Conservation (phyloP, 2,797 vertebrate genomes). For the Tolypeutes matacus region DNA sequence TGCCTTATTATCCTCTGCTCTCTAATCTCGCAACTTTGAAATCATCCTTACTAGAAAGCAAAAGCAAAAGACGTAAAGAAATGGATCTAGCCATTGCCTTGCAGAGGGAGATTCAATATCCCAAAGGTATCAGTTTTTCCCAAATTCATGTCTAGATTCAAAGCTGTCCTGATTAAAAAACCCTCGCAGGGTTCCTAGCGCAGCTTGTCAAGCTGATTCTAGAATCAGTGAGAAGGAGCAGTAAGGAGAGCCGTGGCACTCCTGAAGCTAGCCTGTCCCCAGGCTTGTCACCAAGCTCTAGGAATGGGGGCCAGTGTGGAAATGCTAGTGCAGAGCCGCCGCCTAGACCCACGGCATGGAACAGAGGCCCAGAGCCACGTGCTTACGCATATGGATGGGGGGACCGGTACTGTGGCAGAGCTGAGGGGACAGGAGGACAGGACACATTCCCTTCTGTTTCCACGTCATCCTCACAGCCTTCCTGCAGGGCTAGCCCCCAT, state of each 20-base stretch:
- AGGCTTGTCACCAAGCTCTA: not conserved
- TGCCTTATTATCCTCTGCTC: not conserved
- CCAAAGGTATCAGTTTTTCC: not conserved
- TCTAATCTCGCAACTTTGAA: not conserved
- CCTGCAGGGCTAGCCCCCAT: not conserved
- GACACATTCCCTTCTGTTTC: not conserved
- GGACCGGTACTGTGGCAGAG: fast-evolving
- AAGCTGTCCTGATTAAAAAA: not conserved
- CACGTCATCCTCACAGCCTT: not conserved
- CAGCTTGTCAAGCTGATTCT: not conserved
- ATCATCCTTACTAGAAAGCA: not conserved
- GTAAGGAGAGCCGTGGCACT: not conserved
- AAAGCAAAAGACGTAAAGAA: not conserved
- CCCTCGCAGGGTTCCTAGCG: not conserved
- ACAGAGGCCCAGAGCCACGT: not conserved
- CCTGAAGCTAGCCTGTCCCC: not conserved
- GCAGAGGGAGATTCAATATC: not conserved
- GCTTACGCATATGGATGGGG: fast-evolving
- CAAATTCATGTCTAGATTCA: not conserved
- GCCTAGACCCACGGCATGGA: not conserved
- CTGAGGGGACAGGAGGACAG: not conserved
- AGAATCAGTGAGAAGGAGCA: not conserved
- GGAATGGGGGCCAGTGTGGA: not conserved
- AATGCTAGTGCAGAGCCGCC: not conserved
- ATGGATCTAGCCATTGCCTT: not conserved